A percentile compares a stretch with the other conserved stretches of the same genome.
These are phyloP conservation scores for Menidia beryllina DNA, from an alignment of 2,113 vertebrate genomes.

Conservation along the genomic window DNA sequence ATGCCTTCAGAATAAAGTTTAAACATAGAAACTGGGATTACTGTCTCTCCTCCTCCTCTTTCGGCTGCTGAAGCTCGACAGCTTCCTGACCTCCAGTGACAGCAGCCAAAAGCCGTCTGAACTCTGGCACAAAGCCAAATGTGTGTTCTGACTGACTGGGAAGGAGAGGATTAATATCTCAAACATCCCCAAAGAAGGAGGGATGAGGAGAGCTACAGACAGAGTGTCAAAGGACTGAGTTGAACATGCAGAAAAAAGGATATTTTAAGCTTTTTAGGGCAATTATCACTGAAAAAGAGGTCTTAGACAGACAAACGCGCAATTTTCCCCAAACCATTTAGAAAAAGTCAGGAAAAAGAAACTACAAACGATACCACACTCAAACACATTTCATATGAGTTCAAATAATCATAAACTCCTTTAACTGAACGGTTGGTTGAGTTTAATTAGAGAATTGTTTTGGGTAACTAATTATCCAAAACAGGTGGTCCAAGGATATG, in stretches of 20 bases:
- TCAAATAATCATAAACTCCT: not conserved
- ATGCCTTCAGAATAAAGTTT: too few relatives aligned
- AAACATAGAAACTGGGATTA: not conserved
- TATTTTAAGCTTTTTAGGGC: not conserved
- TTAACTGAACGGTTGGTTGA: too few relatives aligned
- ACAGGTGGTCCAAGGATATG: too few relatives aligned
- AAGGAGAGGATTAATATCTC: not conserved
- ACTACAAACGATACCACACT: too few relatives aligned
- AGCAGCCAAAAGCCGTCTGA: conserved; percentile 6
- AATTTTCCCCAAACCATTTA: too few relatives aligned
- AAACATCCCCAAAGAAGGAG: not conserved
- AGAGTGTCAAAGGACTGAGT: too few relatives aligned
- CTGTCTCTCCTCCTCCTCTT: not conserved
- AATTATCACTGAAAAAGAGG: not conserved
- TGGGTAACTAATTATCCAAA: too few relatives aligned
- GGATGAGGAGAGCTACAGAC: not conserved
- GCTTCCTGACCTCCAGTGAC: not conserved
- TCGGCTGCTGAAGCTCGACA: not conserved
- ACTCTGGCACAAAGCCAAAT: conserved; percentile 5
- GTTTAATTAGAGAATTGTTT: too few relatives aligned
- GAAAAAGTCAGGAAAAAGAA: too few relatives aligned
- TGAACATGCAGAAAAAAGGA: too few relatives aligned
- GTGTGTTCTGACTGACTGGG: not conserved
- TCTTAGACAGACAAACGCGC: too few relatives aligned
- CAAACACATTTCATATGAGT: not conserved